Conservation (phyloP, 2,113 vertebrate genomes). For the Leucosticte australis region DNA sequence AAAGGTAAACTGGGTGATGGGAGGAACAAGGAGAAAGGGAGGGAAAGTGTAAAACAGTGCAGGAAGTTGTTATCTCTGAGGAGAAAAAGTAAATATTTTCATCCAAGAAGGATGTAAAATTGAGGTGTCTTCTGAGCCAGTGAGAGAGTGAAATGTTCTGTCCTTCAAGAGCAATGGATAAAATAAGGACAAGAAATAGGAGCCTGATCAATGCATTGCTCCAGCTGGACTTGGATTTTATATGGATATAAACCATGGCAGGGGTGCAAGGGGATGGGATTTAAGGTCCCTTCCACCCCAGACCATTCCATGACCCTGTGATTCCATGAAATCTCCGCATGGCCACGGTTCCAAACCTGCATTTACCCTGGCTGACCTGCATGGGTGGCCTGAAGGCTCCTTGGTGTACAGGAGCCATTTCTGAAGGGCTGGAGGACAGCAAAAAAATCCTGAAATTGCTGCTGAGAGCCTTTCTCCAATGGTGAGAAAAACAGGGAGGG, state of each 20-base stretch:
- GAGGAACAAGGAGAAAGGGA: background rate
- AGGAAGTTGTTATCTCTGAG: background rate
- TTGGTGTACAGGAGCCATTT: background rate
- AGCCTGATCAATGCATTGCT: background rate
- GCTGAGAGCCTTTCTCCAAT: background rate
- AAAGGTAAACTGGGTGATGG: background rate
- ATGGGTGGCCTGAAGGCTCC: rapidly evolving
- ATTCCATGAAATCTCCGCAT: background rate
- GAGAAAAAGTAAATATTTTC: background rate
- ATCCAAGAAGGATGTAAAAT: background rate
- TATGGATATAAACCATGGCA: background rate
- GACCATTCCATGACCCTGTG: background rate
- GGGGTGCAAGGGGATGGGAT: no score
- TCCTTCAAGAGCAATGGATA: background rate
- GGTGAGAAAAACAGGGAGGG: background rate
- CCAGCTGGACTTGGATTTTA: background rate
- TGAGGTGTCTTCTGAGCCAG: background rate
- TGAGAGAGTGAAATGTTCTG: background rate
- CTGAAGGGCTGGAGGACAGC: background rate
- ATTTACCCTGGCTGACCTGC: background rate
- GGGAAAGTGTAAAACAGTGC: background rate
- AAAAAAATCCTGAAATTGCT: background rate
- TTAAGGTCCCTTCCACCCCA: background rate
- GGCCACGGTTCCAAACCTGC: background rate
- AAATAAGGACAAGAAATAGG: background rate